Evolutionary conservation across 2,113 vertebrate species (phyloP).

Genomic region (Raja brachyura): DNA sequence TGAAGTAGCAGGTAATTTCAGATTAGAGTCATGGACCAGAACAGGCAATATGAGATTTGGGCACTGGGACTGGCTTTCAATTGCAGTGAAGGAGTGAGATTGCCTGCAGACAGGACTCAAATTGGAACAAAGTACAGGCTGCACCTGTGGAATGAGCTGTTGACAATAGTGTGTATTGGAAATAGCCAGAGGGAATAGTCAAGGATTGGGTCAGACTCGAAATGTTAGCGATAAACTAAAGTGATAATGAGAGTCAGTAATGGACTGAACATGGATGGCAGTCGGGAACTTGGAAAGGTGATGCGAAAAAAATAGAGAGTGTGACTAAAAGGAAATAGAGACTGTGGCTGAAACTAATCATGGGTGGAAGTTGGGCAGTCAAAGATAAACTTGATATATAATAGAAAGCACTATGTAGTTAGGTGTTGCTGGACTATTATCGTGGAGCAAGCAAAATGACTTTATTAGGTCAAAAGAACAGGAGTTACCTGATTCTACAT

Average conservation of each 20-base stretch:
- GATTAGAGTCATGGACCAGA: slow-evolving; percentile 16
- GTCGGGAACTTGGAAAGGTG: background rate
- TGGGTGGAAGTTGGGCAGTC: background rate
- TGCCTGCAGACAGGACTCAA: slow-evolving; percentile 33
- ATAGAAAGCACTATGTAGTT: background rate
- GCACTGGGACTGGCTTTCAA: slow-evolving; percentile 22
- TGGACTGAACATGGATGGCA: slow-evolving; percentile 13
- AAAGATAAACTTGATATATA: background rate
- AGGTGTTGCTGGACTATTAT: background rate
- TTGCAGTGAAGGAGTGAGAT: background rate
- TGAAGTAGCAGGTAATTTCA: slow-evolving; percentile 27
- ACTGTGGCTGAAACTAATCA: background rate
- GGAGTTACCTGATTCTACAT: background rate
- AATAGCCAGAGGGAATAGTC: slow-evolving; percentile 20
- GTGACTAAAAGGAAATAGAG: background rate
- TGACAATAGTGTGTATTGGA: slow-evolving; percentile 23
- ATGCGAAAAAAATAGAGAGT: background rate
- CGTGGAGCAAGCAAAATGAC: background rate
- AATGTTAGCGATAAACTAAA: slow-evolving; percentile 3
- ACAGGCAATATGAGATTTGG: background rate
- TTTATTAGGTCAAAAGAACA: background rate
- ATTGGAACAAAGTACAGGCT: slow-evolving; percentile 1
- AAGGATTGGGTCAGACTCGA: slow-evolving; percentile 16
- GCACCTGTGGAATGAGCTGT: slow-evolving; percentile 14
- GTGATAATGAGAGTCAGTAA: slow-evolving; percentile 34